Evolutionary conservation across 2,888 invertebrate genomes (phyloP).

Genomic region (Reticulitermes lucifugus): DNA sequence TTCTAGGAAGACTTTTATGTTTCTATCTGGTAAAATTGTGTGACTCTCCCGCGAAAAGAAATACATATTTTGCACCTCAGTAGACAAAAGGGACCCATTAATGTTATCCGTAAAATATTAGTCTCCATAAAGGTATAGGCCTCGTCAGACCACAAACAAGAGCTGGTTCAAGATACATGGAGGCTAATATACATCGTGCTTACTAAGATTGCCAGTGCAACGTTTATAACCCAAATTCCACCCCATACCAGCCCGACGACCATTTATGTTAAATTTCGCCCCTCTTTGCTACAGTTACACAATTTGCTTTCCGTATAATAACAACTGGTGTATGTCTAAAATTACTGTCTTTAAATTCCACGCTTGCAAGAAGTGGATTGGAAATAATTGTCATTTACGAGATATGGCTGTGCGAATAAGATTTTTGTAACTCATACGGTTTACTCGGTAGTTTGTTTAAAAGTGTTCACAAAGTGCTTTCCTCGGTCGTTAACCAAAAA

Average conservation of each 20-base stretch:
- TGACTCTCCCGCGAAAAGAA: slow-evolving; percentile 25
- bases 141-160: background rate
- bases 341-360: slow-evolving; percentile 1
- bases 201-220: slow-evolving; percentile 20
- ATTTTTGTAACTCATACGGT: background rate
- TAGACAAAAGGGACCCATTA: slow-evolving; percentile 46
- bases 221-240: background rate
- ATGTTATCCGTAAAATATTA: slow-evolving; percentile 42
- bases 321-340: background rate
- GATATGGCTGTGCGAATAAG: background rate
- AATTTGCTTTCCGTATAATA: background rate
- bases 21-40: slow-evolving; percentile 39
- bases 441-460: too few species aligned
- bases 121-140: slow-evolving; percentile 35
- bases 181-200: slow-evolving; percentile 22
- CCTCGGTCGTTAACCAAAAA: too few species aligned
- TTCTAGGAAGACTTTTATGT: slow-evolving; percentile 15
- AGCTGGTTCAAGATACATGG: slow-evolving; percentile 22
- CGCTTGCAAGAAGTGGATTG: background rate
- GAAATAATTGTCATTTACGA: slow-evolving; percentile 29
- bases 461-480: too few species aligned
- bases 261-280: slow-evolving; percentile 34
- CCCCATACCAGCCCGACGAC: background rate
- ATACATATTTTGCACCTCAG: slow-evolving; percentile 39
- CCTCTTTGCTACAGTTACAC: background rate